phyloP scores from a whole-genome alignment of 92 coral and sea anemone species.

The Paramuricea clavata region DNA sequence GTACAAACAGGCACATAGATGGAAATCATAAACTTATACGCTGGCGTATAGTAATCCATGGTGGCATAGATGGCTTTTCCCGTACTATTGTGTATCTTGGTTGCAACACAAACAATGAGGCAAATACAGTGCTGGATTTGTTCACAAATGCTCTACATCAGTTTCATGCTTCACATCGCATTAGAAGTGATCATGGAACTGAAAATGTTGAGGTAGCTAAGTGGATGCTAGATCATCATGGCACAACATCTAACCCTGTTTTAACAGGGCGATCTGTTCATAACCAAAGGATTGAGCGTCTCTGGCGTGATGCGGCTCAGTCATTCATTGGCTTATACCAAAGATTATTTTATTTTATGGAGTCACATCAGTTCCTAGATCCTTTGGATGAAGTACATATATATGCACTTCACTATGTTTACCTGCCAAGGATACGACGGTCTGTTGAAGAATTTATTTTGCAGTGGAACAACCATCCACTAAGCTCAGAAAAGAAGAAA shows the following conservation, averaged over 20 bases:
- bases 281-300: slow-evolving; percentile 70
- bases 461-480: too few relatives aligned
- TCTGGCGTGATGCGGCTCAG: slow-evolving; percentile 70
- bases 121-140: slow-evolving; percentile 6
- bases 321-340: slow-evolving; percentile 53
- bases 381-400: too few relatives aligned
- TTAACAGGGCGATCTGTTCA: too few relatives aligned
- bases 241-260: too few relatives aligned
- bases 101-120: slow-evolving; percentile 8
- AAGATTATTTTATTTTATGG: slow-evolving; percentile 67
- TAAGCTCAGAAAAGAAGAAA: slow-evolving; percentile 63
- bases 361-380: too few relatives aligned
- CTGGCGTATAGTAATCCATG: slow-evolving; percentile 14
- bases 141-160: slow-evolving; percentile 8
- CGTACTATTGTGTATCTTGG: slow-evolving; percentile 9
- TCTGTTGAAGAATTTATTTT: too few relatives aligned
- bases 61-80: slow-evolving; percentile 8
- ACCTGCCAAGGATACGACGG: too few relatives aligned
- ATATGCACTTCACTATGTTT: too few relatives aligned
- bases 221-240: slow-evolving; percentile 9
- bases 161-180: neutral
- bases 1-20: slow-evolving; percentile 53
- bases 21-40: slow-evolving; percentile 1
- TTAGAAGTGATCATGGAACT: slow-evolving; percentile 14
- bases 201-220: slow-evolving; percentile 10